Base-by-base conservation (phyloP, 23 tunicate species). In the Aplidium turbinatum region DNA sequence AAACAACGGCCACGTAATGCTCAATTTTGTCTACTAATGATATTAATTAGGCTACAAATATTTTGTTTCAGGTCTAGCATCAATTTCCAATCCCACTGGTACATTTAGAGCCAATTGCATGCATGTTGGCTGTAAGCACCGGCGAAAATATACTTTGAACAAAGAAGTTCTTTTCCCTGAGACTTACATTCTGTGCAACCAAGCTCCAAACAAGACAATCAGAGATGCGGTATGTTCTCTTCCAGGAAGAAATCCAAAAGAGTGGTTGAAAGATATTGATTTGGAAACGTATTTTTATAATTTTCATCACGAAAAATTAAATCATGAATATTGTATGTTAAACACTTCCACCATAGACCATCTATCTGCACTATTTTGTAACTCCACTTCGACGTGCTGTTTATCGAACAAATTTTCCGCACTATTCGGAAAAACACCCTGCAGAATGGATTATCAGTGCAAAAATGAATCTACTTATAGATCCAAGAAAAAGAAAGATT, bases 381-480 rank as follows among this genome's bases (percentile, higher is more conserved):
- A 65, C 25, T 16, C 23, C n/a, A 38, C 36, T 21, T 35, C 72
- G 3, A 65, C 7, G 19, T 35, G 50, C 50, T 65, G 72, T 21
- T 38, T 65, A 21, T 19, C 72, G 27, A 65, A 38, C 18, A 29
- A 65, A 16, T 3, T 65, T 7, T n/a, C 24, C 50, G 23, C 36
- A 11, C 27, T 65, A 21, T 36, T 65, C 26, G 72, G 72, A 11
- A 65, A 65, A 65, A 35, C 72, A 21, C 50, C 72, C 38, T 65
- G 72, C 22, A 48, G 72, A 16, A 65, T 65, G 72, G 72, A 65
- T 21, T 65, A 35, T 38, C 50, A 11, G 9, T 65, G 72, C 26
- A 19, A 26, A 2, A 65, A 36, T 3, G 23, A 6, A 2, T 36
- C 48, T 11, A 65, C 38, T 5, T 65, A 65, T 29, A 60, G 35